Base-by-base conservation (phyloP, 2,888 invertebrate species). In the Tryphoninae sp. region DNA sequence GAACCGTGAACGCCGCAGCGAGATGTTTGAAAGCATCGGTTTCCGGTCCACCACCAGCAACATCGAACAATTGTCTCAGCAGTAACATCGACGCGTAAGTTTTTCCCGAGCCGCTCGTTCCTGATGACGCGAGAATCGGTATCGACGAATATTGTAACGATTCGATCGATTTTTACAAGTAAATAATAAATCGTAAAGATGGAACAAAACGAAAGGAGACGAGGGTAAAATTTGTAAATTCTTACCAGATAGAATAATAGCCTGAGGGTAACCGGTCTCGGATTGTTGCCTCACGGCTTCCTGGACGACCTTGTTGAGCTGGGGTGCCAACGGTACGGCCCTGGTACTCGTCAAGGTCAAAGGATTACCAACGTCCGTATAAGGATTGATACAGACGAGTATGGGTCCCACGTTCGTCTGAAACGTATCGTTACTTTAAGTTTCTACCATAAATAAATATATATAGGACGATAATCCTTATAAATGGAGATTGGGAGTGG, bases 21-120 rank as follows among this genome's bases (percentile, higher is more conserved):
- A 98, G 94, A 93, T 98, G 98, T 93, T 98, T 98, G 93, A 98
- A 98, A 62, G 98, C 97, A 93, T 98, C 98, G 23, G 98, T 98
- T 93, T 98, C 98, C 2, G 97, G 96, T 67, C 98, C 98, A 87
- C 98, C 98, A 82, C 98, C 98, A 78, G 98, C 98, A 85, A 97
- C 96, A 91, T 98, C 97, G 93, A 98, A 98, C 89, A 98, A 93
- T 91, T 98, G 97, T 87, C 98, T 94, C 88, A 98, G 93, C 88
- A 98, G 93, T 89, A 97, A 93, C 97, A 98, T 97, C 22, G 97
- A 97, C 82, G 97, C 96, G 92, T 97, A 96, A 77, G 98, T 98
- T 93, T 98, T 98, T 33, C 98, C 98, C 23, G 97, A 97, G 23
- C 98, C 98, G 86, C 97, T 97, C 76, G 96, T 96, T 68, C 97